Evolutionary conservation across 64 coral and sea anemone genomes (phyloP).

Genomic region (Dendronephthya gigantea): DNA sequence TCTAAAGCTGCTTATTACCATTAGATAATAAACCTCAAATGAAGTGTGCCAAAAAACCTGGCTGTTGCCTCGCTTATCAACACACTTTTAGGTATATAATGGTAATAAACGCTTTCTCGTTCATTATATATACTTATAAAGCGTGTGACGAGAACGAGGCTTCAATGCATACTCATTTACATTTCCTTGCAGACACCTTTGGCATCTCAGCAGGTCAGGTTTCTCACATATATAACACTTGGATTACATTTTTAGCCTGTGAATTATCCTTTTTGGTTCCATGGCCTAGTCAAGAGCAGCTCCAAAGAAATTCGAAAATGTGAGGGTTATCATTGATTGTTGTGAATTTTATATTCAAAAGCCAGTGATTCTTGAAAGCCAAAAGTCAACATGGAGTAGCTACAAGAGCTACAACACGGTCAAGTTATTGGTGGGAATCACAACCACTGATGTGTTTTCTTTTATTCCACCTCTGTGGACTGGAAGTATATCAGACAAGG

Average conservation of each 20-base stretch:
- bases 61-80: too few relatives aligned
- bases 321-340: conserved; percentile 26
- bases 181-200: neutral
- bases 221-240: conserved; percentile 42
- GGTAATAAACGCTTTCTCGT: too few relatives aligned
- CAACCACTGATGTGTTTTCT: conserved; percentile 48
- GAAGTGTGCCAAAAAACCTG: too few relatives aligned
- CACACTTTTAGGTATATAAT: too few relatives aligned
- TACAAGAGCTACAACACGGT: conserved; percentile 46
- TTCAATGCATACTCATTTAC: too few relatives aligned
- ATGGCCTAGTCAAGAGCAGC: conserved; percentile 20
- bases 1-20: too few relatives aligned
- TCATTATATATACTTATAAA: too few relatives aligned
- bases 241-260: conserved; percentile 38
- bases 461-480: conserved; percentile 62
- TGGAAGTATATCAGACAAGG: conserved; percentile 46
- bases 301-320: conserved; percentile 18
- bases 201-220: conserved; percentile 23
- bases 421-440: conserved; percentile 48
- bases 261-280: conserved; percentile 58
- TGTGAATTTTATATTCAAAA: conserved; percentile 33
- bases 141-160: too few relatives aligned
- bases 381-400: conserved; percentile 25
- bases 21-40: too few relatives aligned
- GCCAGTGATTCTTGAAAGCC: conserved; percentile 12